phyloP scores from a whole-genome alignment of 2,888 invertebrate species.

The Nebria salina region DNA sequence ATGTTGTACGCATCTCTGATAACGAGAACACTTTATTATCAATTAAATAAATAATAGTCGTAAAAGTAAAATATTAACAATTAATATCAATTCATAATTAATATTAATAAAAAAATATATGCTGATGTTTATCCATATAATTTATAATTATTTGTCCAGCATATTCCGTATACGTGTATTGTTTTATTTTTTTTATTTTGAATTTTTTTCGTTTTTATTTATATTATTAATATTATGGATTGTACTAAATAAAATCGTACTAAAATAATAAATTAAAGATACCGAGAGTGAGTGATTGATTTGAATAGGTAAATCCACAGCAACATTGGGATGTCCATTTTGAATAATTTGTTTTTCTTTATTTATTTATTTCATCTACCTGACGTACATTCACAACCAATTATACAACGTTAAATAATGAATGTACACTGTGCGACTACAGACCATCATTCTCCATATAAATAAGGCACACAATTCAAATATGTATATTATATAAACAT shows the following conservation, averaged over 20 bases:
- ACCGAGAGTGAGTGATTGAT: constrained; percentile 24
- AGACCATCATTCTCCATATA: constrained; percentile 37
- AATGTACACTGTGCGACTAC: constrained; percentile 45
- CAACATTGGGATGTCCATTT: constrained; percentile 45
- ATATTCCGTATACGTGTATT: constrained; percentile 7
- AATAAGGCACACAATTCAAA: constrained; percentile 46
- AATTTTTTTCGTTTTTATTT: background rate
- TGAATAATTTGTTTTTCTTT: constrained; percentile 18
- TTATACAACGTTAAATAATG: constrained; percentile 44
- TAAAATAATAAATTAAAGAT: constrained; percentile 33
- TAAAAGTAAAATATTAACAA: constrained; percentile 30
- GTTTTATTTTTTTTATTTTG: constrained; percentile 2
- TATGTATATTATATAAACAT: constrained; percentile 8
- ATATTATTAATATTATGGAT: background rate
- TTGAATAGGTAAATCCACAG: constrained; percentile 35
- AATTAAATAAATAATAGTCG: constrained; percentile 34
- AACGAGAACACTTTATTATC: constrained; percentile 33
- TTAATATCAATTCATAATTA: constrained; percentile 39
- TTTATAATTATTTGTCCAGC: constrained; percentile 12
- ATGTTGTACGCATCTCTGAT: constrained; percentile 18
- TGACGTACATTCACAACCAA: constrained; percentile 47
- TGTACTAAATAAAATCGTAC: constrained; percentile 24
- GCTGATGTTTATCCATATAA: background rate
- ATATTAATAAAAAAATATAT: constrained; percentile 16
- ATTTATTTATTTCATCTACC: constrained; percentile 36